Evolutionary conservation across 2,113 vertebrate genomes (phyloP), one percentile per base, ranked within the genome.

Genomic region (Alethe castanea): DNA sequence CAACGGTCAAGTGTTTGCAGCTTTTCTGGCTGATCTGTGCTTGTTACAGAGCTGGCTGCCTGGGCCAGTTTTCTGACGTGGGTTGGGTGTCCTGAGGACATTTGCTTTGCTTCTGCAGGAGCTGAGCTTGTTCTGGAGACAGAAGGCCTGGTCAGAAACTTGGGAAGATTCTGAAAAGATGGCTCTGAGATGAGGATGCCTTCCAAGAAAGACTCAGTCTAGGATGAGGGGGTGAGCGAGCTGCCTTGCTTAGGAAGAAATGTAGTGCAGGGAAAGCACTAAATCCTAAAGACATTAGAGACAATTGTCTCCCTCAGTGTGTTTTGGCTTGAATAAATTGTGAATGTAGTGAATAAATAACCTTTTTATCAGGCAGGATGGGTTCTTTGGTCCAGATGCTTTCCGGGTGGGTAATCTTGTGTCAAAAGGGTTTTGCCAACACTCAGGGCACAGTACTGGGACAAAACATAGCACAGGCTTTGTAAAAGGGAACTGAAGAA

Each of bases 1-100:
- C 90, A 94, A 93, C 4, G 5, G 29, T 53, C 89, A 50, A 96
- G 79, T 96, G 85, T 94, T 92, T 18, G 70, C 80, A 78, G 86
- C 82, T 86, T 80, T 94, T 88, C 79, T 78, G 82, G 10, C 61
- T 77, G 80, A 60, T 48, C 33, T 12, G 3, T 88, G 62, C 60
- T 65, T 54, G 8, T 78, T 92, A 57, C 88, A 92, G 81, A 90
- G 67, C 64, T 36, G 47, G 6, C 74, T 86, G 82, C 44, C 29
- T 1, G 8, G 56, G 48, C 56, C 31, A 2, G n/a, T 56, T 86
- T 93, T 85, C 79, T 95, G 90, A 90, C 19, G 4, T 26, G 85
- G 59, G 38, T 36, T 91, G 70, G 59, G 88, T 94, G 93, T 85
- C 92, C 82, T 56, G 71, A 48, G 90, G 90, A 93, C 48, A n/a